Evolutionary conservation across 1,140 invertebrate species (phyloP), one percentile per base, ranked within the genome.

Genomic region (Cephus cinctus): DNA sequence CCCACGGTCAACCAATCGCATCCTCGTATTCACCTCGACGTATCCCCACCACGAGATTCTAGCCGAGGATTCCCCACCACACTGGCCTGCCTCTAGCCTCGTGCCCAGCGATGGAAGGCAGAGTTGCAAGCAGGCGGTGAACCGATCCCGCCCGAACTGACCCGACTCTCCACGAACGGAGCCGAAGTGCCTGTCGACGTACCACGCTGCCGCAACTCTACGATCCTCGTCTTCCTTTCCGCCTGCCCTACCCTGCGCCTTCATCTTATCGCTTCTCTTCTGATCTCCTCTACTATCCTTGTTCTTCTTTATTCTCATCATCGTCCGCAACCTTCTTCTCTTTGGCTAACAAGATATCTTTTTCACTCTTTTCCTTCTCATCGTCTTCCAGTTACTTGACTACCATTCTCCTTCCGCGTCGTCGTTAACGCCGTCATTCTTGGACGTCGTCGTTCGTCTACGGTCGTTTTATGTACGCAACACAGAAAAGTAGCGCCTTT

Each of bases 1-100:
- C 73, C 73, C 69, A 73, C 71, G 70, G 60, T 45, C 63, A 59
- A 69, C 75, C 71, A 75, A 75, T 76, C 71, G 64, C 63, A 48
- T 52, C 52, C 40, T 41, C 48, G 54, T 45, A 61, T 63, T 65
- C 50, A 40, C 50, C 52, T 57, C 48, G 34, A 35, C 61, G 51
- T 41, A 59, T 32, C 56, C 52, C 53, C 53, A 63, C 53, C 57
- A 57, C 54, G n/a, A n/a, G n/a, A 35, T 47, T 49, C 49, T 44
- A 52, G 47, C 55, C 8, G 34, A 6, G 43, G 47, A 61, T 63
- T 65, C 50, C 40, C 50, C 52, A 58, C 48, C 38, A 35, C 61
- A 50, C 39, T 59, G 36, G 57, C 52, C 53, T 54, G 63, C 53
- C 57, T 58, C 54, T n/a, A n/a, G n/a, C 39, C 48, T 49, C 49